phyloP scores from a whole-genome alignment of 2,113 vertebrate species.

The Chloroceryle aenea region DNA sequence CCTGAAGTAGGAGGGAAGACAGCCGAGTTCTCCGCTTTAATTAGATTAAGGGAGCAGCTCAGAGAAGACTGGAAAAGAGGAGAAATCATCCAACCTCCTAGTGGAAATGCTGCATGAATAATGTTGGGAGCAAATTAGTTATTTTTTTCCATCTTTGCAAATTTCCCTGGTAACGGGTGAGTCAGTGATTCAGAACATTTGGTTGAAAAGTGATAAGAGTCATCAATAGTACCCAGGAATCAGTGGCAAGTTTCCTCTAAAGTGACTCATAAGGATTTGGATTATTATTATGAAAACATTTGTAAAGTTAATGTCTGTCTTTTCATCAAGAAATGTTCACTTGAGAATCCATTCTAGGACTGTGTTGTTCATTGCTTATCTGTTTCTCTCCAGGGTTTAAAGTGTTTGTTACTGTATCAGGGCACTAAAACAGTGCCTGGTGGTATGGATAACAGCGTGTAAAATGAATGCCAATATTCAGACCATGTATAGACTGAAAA shows the following conservation, averaged over 20 bases:
- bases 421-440: background rate
- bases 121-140: background rate
- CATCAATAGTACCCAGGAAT: background rate
- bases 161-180: background rate
- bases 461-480: background rate
- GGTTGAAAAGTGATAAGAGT: background rate
- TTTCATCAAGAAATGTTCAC: background rate
- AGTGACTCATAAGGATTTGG: background rate
- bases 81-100: slow-evolving; percentile 2
- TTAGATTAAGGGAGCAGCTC: background rate
- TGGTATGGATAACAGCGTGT: background rate
- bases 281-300: slow-evolving; percentile 7
- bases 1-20: slow-evolving; percentile 2
- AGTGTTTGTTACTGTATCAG: fast-evolving
- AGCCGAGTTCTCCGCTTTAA: slow-evolving; percentile 42
- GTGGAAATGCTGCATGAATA: slow-evolving; percentile 13
- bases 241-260: background rate
- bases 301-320: slow-evolving; percentile 1
- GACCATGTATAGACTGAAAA: background rate
- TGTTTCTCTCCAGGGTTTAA: background rate
- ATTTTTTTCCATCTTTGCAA: background rate
- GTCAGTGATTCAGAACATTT: background rate
- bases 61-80: background rate
- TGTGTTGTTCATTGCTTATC: background rate
- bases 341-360: background rate